Base-by-base conservation (phyloP, 2,797 vertebrate genomes). In the Prionace glauca region DNA sequence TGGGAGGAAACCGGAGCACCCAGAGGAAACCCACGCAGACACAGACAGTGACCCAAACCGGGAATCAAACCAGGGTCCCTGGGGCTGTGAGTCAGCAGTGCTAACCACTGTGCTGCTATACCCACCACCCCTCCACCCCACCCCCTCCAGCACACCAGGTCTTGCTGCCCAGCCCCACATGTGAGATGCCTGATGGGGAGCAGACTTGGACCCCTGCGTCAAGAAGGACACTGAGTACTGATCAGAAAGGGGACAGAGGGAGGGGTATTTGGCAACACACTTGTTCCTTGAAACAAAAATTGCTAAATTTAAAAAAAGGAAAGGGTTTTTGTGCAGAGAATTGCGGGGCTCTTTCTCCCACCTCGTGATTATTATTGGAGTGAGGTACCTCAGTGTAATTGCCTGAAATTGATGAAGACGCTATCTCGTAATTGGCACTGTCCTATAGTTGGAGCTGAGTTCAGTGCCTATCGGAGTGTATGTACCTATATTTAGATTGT, bases 361-460 rank as follows among this genome's bases (percentile, higher is more conserved):
- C 87, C 79, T 41, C 4, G 41, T 81, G 41, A 45, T 41, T 84
- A 84, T 45, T 20, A 45, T 45, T 69, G 90, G n/a, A 67, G 62
- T 69, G 90, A 92, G 18, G n/a, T 26, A 20, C 29, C 32, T 41
- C 20, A 3, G 65, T 41, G n/a, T 41, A 92, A 41, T n/a, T 67
- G n/a, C 62, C 22, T 92, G 10, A 24, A 92, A 10, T 22, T 92
- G 62, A 24, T 18, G n/a, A n/a, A 10, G n/a, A 41, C 8, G 24
- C 10, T 62, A 92, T 45, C n/a, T 0, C 5, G 90, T 92, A 92
- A 69, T 92, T 92, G 90, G 90, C n/a, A 69, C 90, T 92, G 65
- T 26, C n/a, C 90, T 92, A 92, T 92, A 92, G 62, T 92, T 92
- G 69, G 90, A 69, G 90, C 90, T 69, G 62, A 92, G 65, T 65